A percentile compares a stretch with the other conserved stretches of the same genome.
Evolutionary conservation across 1,140 invertebrate species (phyloP).

Genomic region (Brachionus plicatilis): DNA sequence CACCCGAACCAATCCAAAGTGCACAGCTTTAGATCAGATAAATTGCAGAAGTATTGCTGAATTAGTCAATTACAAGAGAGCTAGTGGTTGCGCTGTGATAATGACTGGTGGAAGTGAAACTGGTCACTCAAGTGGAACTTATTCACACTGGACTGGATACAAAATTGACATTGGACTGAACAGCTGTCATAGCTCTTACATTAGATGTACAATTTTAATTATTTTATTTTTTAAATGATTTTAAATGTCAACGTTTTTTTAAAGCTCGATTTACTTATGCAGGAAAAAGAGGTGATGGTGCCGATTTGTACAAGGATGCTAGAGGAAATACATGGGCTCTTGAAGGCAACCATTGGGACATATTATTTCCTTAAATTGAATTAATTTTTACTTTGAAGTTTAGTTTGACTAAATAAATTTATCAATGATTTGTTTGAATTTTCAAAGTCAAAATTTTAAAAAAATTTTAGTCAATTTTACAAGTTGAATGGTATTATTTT

Average conservation of each 20-base stretch:
- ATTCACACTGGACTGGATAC: slow-evolving; percentile 32
- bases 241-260: background rate
- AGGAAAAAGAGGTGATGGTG: slow-evolving; percentile 31
- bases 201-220: background rate
- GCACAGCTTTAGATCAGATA: slow-evolving; percentile 27
- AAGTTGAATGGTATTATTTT: no score
- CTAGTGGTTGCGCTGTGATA: slow-evolving; percentile 5
- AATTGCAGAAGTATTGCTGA: background rate
- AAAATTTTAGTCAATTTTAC: no score
- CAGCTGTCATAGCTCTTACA: background rate
- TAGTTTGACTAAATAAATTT: no score
- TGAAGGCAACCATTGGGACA: slow-evolving; percentile 40
- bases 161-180: slow-evolving; percentile 37
- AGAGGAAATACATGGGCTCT: slow-evolving; percentile 16
- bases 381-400: background rate
- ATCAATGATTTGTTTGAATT: no score
- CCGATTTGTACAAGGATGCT: background rate
- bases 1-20: background rate
- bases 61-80: background rate
- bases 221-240: background rate
- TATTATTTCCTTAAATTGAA: slow-evolving; percentile 8
- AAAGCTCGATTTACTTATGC: background rate
- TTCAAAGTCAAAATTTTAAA: no score
- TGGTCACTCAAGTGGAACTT: slow-evolving; percentile 20
- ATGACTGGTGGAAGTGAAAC: slow-evolving; percentile 25